Base-by-base conservation (phyloP, 2,797 vertebrate species). In the Austrolebias charrua region DNA sequence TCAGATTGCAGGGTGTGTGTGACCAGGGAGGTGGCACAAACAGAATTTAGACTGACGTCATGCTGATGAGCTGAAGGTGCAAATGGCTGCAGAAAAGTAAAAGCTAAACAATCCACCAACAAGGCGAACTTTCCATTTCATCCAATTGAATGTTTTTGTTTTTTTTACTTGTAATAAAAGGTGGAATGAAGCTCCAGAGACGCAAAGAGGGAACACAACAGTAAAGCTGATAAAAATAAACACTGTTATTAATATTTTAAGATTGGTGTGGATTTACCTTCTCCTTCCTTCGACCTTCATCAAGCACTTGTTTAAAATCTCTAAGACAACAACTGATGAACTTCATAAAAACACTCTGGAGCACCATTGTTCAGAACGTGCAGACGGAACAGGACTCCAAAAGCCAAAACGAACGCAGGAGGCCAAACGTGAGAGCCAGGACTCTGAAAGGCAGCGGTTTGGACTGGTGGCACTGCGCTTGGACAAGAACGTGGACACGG, bases 401-500 rank as follows among this genome's bases (percentile, higher is more conserved):
- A 54, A 28, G 40, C 24, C 51, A 63, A 38, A 38, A 38, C 10
- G 63, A 65, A 18, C 31, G 31, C 69, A 66, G 53, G 51, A 64
- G 65, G 60, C 33, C 4, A 38, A 48, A 38, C 3, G 72, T 70
- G 78, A 7, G n/a, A 19, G 84, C 63, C 71, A 80, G 80, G 66
- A 47, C 12, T 70, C 78, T 82, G 80, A 85, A 88, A 89, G 88
- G 89, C 88, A 86, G 83, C 80, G 7, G 76, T 78, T 73, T 75
- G 11, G 78, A 86, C 82, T 71, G 85, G 86, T 82, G 86, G 85
- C 88, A 88, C 83, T 87, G 85, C 66, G 68, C 71, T 77, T 75
- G 69, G 69, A 83, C 78, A 70, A 66, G 29, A 77, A 68, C 12
- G 68, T 56, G 73, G 73, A 85, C 72, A 53, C 47, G 44, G 79